A percentile compares a stretch with the other conserved stretches of the same genome.
phyloP scores from a whole-genome alignment of 2,113 vertebrate genomes.

The Platichthys stellatus region DNA sequence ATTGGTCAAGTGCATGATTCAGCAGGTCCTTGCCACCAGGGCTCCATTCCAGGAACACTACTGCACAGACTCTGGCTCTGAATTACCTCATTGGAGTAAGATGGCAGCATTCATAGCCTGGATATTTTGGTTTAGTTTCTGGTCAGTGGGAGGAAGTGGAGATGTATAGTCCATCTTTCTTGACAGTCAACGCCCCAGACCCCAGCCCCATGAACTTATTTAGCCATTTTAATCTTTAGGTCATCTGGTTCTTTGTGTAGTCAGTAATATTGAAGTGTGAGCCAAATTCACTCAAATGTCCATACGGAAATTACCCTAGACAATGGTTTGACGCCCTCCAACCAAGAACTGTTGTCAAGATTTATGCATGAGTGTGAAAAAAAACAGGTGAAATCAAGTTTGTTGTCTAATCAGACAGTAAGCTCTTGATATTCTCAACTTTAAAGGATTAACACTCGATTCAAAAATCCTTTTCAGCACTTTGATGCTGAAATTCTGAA shows the following conservation, averaged over 20 bases:
- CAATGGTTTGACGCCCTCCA: neutral
- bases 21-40: too few species aligned
- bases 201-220: neutral
- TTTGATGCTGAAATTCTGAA: slow-evolving; percentile 47
- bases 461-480: slow-evolving; percentile 51
- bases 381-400: slow-evolving; percentile 2
- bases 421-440: slow-evolving; percentile 25
- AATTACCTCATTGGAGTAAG: too few species aligned
- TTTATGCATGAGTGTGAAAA: neutral
- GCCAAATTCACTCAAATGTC: neutral
- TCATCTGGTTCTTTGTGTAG: neutral
- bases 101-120: too few species aligned
- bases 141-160: too few species aligned
- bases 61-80: too few species aligned
- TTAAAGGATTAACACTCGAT: slow-evolving; percentile 23
- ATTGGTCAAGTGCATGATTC: too few species aligned
- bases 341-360: neutral
- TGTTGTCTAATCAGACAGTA: neutral
- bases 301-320: neutral
- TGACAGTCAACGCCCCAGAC: too few species aligned
- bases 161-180: too few species aligned
- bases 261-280: too few species aligned
- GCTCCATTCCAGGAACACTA: too few species aligned
- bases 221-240: neutral
- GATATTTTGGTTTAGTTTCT: too few species aligned